Evolutionary conservation across 2,888 invertebrate species (phyloP).

Genomic region (Coelinius sp.): DNA sequence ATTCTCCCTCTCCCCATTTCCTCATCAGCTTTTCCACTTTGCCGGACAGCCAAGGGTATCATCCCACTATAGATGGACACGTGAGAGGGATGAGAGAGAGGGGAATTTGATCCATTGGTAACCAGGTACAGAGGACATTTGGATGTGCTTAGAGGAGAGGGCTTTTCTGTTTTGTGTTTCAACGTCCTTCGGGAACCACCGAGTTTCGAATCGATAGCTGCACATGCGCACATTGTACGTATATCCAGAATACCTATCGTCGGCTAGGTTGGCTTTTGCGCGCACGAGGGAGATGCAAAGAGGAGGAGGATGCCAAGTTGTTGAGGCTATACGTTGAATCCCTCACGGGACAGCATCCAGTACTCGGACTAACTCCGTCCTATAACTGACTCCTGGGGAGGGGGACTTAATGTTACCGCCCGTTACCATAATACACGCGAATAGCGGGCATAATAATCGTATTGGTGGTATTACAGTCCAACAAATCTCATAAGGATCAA

Average conservation of each 20-base stretch:
- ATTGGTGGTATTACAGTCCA: not conserved
- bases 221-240: conserved; percentile 62
- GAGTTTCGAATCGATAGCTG: conserved; percentile 63
- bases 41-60: not conserved
- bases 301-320: conserved; percentile 33
- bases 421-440: conserved; percentile 32
- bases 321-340: conserved; percentile 66
- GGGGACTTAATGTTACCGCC: conserved; percentile 49
- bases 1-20: not conserved
- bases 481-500: not conserved
- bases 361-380: conserved; percentile 56
- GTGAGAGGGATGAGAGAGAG: not conserved
- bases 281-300: conserved; percentile 39
- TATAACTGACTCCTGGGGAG: conserved; percentile 55
- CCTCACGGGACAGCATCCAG: conserved; percentile 67
- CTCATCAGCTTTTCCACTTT: conserved; percentile 10
- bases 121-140: conserved; percentile 4
- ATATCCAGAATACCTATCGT: not conserved
- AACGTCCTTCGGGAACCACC: conserved; percentile 55
- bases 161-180: conserved; percentile 46
- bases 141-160: conserved; percentile 32
- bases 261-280: conserved; percentile 8
- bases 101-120: not conserved
- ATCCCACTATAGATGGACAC: not conserved
- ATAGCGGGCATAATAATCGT: too few relatives aligned